Conservation (phyloP, 2,113 vertebrate species). For the Herpailurus yagouaroundi region DNA sequence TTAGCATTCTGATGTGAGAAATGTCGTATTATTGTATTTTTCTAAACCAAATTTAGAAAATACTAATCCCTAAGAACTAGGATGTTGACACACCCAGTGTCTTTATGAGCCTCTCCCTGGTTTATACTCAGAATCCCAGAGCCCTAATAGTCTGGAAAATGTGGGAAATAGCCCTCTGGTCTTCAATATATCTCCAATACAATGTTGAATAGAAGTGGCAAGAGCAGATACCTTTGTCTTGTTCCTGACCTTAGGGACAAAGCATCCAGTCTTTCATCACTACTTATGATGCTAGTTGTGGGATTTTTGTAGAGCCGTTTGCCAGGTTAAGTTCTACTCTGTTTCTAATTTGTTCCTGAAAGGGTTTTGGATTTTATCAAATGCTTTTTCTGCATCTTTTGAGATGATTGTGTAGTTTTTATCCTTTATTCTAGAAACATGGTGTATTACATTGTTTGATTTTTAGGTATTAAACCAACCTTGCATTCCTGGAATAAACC, state of each 20-base stretch:
- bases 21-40: slow-evolving; percentile 29
- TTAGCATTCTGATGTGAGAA: not conserved
- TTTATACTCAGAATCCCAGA: not conserved
- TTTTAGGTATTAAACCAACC: slow-evolving; percentile 4
- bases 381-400: slow-evolving; percentile 12
- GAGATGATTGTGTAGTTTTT: slow-evolving; percentile 26
- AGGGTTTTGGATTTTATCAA: slow-evolving; percentile 20
- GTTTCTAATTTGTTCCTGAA: not conserved
- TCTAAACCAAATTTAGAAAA: slow-evolving; percentile 46
- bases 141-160: not conserved
- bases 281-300: not conserved
- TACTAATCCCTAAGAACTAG: not conserved
- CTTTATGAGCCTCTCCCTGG: not conserved
- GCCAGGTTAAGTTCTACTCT: not conserved
- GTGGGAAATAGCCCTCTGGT: not conserved
- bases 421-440: not conserved
- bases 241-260: not conserved
- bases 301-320: not conserved
- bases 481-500: slow-evolving; percentile 14
- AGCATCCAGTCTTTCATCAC: not conserved
- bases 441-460: not conserved
- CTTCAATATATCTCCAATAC: not conserved
- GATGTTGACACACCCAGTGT: not conserved
- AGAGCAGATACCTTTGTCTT: slow-evolving; percentile 27
- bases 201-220: not conserved